Base-by-base conservation (phyloP, 2,797 vertebrate species). In the Sibirionetta formosa region DNA sequence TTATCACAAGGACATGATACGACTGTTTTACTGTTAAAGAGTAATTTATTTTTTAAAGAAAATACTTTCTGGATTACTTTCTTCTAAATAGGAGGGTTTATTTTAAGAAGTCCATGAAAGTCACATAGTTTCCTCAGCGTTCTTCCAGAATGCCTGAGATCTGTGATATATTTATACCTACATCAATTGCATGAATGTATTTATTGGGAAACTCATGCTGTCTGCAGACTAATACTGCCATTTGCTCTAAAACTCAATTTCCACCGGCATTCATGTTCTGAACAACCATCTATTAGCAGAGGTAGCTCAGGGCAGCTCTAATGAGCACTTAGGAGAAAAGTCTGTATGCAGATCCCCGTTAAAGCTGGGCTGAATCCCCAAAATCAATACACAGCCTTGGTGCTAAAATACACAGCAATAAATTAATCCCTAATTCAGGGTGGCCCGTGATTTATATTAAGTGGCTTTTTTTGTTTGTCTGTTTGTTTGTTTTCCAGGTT, bases 191-290 rank as follows among this genome's bases (percentile, higher is more conserved):
- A 71, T 50, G 8, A 85, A 61, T 44, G 22, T 69, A 75, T 60
- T 70, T 88, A 35, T 73, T 40, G 88, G 48, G 48, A 87, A 88
- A 87, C 11, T 81, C 17, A 6, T 68, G 18, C 33, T 93, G 54
- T 44, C 79, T 89, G 70, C 70, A 87, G 54, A 18, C 35, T 64
- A 48, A 89, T 65, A 56, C 19, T 9, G 1, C 33, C 19, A 57
- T 42, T 85, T 90, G 17, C 35, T 79, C 60, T 80, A 60, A 77
- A 94, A 89, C 31, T 89, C 77, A n/a, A 13, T 91, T 91, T 91
- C 50, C 26, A 50, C 36, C 68, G 11, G 68, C 53, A 20, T 75
- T 72, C 26, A 7, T 35, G 26, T 51, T 93, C 80, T 87, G 50
- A 82, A 64, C 56, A 85, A 68, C 19, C 36, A 68, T 22, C 44